Evolutionary conservation across 1,140 invertebrate species (phyloP), one percentile per base, ranked within the genome.

Genomic region (Rhyzopertha dominica): DNA sequence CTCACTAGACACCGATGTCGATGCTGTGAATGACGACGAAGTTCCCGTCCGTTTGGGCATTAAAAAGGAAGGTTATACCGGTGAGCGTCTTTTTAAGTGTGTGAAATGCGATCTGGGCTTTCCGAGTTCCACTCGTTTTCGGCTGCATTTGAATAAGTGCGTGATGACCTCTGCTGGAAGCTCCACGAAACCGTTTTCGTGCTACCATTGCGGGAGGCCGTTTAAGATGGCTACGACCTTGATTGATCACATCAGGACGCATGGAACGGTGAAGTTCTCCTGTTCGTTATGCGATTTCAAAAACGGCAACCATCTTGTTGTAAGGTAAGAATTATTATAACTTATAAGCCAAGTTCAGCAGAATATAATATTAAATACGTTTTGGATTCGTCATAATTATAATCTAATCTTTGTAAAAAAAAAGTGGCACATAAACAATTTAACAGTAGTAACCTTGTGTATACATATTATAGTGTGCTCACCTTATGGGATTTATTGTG

Each of bases 161-260:
- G 38, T 76, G 16, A 66, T 64, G 14, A 62, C 67, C 8, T 79
- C 47, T 40, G 16, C 24, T 2, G 39, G 52, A 18, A 24, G 37
- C 5, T 13, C 38, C 0, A 4, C 25, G 0, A 61, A 54, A 40
- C 12, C 30, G 4, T 66, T 43, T 20, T 40, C 49, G 8, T 83
- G 80, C 54, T 62, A 61, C 2, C 76, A 79, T 50, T 78, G 76
- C 43, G 59, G 63, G 69, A 53, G 74, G 73, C 28, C 69, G 71
- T 57, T 62, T 71, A 46, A 71, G 67, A 48, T 50, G 26, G 19
- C 49, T 7, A 42, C 32, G 31, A 53, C 26, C 38, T 52, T 66
- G 17, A 32, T 58, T n/a, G 59, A 65, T 23, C 64, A 65, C 51
- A 53, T 68, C 18, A 60, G 62, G 17, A 63, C 66, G 18, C 74